These are phyloP conservation scores for Centropus bengalensis DNA, from an alignment of 2,113 vertebrate species.

Conservation along the genomic window DNA sequence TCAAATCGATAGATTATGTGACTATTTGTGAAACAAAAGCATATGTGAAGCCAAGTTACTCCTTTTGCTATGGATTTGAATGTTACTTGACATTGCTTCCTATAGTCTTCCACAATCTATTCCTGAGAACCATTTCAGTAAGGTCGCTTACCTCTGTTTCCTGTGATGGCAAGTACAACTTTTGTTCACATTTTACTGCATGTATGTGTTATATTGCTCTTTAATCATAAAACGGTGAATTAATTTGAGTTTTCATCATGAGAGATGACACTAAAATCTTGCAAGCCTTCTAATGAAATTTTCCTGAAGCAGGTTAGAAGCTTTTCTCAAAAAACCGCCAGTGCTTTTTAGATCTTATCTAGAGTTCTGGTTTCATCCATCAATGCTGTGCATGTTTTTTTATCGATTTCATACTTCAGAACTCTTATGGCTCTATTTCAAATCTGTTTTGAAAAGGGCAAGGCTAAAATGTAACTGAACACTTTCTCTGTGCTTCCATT, in stretches of 20 bases:
- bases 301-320: neutral
- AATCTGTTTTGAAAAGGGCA: neutral
- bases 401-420: neutral
- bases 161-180: neutral
- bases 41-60: neutral
- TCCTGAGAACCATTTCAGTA: neutral
- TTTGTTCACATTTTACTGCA: neutral
- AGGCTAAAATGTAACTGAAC: neutral
- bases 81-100: neutral
- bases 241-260: neutral
- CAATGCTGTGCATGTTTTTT: neutral
- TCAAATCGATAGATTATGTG: neutral
- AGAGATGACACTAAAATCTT: neutral
- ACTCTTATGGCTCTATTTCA: neutral
- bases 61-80: neutral
- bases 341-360: neutral
- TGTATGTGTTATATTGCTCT: neutral
- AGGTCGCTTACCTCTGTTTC: neutral
- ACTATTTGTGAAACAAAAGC: neutral
- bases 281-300: neutral
- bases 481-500: neutral
- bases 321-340: neutral
- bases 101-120: neutral
- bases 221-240: neutral
- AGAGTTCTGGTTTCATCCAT: neutral